phyloP scores from a whole-genome alignment of 1,140 invertebrate genomes.

The Protaetia brevitarsis region DNA sequence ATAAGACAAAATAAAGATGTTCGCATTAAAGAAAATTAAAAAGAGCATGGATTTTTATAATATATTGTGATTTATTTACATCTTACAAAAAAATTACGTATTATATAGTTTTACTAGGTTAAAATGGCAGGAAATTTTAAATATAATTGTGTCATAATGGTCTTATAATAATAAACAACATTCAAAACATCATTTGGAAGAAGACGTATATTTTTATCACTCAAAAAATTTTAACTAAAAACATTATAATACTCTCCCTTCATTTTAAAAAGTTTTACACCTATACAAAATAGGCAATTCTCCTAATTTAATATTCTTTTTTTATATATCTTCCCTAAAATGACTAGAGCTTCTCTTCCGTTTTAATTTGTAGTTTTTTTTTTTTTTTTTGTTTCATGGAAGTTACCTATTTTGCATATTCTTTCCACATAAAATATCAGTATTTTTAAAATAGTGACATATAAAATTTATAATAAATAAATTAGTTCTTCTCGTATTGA shows the following conservation, averaged over 20 bases:
- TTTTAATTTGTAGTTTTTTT: no score
- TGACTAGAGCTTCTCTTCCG: slow-evolving; percentile 9
- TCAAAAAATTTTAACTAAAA: slow-evolving; percentile 5
- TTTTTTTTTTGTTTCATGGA: slow-evolving; percentile 12
- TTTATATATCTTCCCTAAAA: neutral
- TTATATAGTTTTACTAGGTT: slow-evolving; percentile 20
- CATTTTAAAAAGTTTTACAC: neutral
- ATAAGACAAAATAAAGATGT: neutral
- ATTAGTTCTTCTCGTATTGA: slow-evolving; percentile 35
- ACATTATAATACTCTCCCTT: slow-evolving; percentile 15
- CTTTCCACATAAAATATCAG: slow-evolving; percentile 15
- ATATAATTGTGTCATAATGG: slow-evolving; percentile 18
- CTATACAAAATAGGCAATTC: slow-evolving; percentile 16
- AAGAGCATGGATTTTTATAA: slow-evolving; percentile 4
- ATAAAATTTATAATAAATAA: slow-evolving; percentile 28
- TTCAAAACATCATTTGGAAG: slow-evolving; percentile 9
- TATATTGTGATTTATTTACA: slow-evolving; percentile 25
- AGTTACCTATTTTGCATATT: slow-evolving; percentile 6
- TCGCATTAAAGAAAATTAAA: neutral
- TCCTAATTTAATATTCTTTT: neutral
- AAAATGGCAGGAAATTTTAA: slow-evolving; percentile 24
- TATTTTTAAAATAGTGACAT: slow-evolving; percentile 18
- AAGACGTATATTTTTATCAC: slow-evolving; percentile 16
- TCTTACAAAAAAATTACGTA: slow-evolving; percentile 26
- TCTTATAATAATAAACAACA: slow-evolving; percentile 15